A percentile compares a stretch with the other conserved stretches of the same genome.
Evolutionary conservation across 2,888 invertebrate genomes (phyloP).

Genomic region (Cheiracanthium punctorium): DNA sequence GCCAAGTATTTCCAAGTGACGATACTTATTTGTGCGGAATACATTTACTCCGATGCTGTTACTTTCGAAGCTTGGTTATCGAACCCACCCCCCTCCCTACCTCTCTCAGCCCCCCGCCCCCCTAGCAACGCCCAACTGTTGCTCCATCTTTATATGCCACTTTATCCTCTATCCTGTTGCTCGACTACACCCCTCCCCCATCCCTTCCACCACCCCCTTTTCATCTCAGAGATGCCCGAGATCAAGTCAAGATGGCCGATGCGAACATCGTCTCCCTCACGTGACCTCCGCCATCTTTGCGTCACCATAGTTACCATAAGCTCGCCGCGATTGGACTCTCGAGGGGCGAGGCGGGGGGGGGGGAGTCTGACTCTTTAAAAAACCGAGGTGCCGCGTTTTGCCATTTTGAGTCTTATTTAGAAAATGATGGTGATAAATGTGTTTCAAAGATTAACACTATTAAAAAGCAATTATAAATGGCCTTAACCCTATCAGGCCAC

Average conservation of each 20-base stretch:
- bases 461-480: too few relatives aligned
- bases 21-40: background rate
- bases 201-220: background rate
- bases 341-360: background rate
- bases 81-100: background rate
- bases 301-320: constrained; percentile 20
- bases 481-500: too few relatives aligned
- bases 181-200: background rate
- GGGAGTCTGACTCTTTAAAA: background rate
- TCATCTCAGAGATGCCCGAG: constrained; percentile 10
- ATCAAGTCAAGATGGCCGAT: constrained; percentile 38
- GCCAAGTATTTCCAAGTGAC: background rate
- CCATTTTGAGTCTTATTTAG: background rate
- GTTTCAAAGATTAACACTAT: too few relatives aligned
- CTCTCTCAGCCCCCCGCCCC: background rate
- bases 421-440: too few relatives aligned
- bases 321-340: background rate
- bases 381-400: background rate
- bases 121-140: constrained; percentile 45
- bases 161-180: constrained; percentile 1
- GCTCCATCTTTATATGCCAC: constrained; percentile 18
- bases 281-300: constrained; percentile 29
- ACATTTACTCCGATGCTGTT: background rate
- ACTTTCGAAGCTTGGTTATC: background rate
- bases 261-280: constrained; percentile 25